These are phyloP conservation scores for Aleadryas rufinucha DNA, from an alignment of 2,113 vertebrate genomes.

Conservation along the genomic window DNA sequence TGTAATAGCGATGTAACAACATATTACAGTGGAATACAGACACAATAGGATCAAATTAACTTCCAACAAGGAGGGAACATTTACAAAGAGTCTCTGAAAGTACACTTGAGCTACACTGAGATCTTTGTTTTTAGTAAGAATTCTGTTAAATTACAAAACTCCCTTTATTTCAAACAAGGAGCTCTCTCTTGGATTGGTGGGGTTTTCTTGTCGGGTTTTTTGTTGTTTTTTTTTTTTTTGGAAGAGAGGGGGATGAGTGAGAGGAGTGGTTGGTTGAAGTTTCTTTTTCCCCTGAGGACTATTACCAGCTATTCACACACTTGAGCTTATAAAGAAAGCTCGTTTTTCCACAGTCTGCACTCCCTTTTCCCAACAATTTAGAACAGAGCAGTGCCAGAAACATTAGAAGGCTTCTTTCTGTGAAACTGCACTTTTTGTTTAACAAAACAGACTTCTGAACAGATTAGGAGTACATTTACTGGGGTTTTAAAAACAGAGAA, in stretches of 20 bases:
- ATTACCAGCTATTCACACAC: not conserved
- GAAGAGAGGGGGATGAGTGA: not conserved
- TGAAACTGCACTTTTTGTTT: not conserved
- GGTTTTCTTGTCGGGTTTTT: not conserved
- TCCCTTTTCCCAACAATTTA: not conserved
- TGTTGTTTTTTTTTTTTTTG: not conserved
- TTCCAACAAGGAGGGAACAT: not conserved
- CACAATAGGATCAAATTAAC: not conserved
- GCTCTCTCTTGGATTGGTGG: not conserved
- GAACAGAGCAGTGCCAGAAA: not conserved
- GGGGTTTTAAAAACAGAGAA: not conserved
- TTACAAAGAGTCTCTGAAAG: not conserved
- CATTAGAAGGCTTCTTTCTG: not conserved
- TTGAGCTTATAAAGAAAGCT: not conserved
- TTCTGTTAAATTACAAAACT: not conserved
- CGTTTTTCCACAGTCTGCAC: not conserved
- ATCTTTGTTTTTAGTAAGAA: not conserved
- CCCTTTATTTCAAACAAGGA: not conserved
- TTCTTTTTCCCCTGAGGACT: not conserved
- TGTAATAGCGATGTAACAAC: not conserved
- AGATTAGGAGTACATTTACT: not conserved
- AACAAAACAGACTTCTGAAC: not conserved
- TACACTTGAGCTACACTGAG: not conserved
- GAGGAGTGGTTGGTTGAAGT: not conserved
- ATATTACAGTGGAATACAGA: not conserved